Base-by-base conservation (phyloP, 2,888 invertebrate genomes). In the Rosalia funebris region DNA sequence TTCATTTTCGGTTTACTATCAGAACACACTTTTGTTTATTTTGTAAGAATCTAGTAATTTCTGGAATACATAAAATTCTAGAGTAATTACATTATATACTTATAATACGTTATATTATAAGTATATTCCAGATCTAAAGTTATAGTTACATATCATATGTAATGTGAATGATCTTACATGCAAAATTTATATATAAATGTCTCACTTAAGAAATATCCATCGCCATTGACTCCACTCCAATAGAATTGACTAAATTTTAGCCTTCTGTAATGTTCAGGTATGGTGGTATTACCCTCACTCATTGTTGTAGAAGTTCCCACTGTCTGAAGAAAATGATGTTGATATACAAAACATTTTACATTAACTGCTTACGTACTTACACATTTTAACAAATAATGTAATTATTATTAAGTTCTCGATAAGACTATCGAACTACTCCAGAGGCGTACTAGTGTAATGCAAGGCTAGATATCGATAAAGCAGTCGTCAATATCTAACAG, bases 211-310 rank as follows among this genome's bases (percentile, higher is more conserved):
- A 53, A 16, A n/a, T 5, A 32, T 31, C 12, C 42, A 12, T 53
- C 14, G 10, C 17, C 17, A 7, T 9, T 53, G 4, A 16, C 7
- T 1, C 42, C 16, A 10, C 53, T 53, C 53, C 53, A 53, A n/a
- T 53, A 53, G 9, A 53, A 4, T 25, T 53, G 53, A 14, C 53
- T 53, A 11, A 53, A 53, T 53, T 15, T 42, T 9, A 53, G 7
- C 11, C 15, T 50, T 14, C 50, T 20, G 10, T 16, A 53, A 10
- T 4, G n/a, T 10, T 12, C 25, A 44, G 12, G 31, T 9, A 15
- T 11, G 2, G 14, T 32, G n/a, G 10, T 32, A 4, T n/a, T 32
- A 10, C 15, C 14, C 46, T 7, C 14, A 16, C 11, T 34, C 34
- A 34, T 34, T 34, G 7, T 34, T 7, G 11, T 7, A 34, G 10